phyloP scores from a whole-genome alignment of 2,113 vertebrate species.

The Pelodiscus sinensis region DNA sequence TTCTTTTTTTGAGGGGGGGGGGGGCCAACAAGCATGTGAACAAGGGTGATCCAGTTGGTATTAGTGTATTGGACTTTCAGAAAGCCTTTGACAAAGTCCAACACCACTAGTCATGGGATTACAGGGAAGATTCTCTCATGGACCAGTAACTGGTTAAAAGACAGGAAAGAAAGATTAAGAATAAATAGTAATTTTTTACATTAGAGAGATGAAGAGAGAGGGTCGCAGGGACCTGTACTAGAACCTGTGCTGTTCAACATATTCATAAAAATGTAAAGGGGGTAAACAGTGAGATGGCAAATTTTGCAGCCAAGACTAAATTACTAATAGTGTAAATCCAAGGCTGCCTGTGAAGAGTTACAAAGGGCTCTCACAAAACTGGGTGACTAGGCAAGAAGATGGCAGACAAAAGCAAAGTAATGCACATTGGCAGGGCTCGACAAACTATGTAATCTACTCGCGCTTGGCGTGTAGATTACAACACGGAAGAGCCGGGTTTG shows the following conservation, averaged over 20 bases:
- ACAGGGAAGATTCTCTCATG: not conserved
- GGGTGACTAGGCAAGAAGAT: not conserved
- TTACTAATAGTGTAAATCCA: not conserved
- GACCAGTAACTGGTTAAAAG: not conserved
- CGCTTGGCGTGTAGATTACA: too few species aligned
- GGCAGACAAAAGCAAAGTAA: not conserved
- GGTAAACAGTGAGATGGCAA: not conserved
- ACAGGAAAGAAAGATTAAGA: not conserved
- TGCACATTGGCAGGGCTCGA: not conserved
- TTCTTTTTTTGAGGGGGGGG: not conserved
- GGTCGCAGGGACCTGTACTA: not conserved
- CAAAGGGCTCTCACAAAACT: not conserved
- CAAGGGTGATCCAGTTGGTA: not conserved
- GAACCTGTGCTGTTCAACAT: not conserved
- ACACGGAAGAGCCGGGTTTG: too few species aligned
- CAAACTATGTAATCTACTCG: too few species aligned
- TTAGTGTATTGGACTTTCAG: not conserved
- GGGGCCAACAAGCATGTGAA: not conserved
- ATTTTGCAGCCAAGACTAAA: not conserved
- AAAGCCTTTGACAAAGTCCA: not conserved
- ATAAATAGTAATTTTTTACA: not conserved
- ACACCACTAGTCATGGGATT: not conserved
- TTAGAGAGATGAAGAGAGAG: not conserved
- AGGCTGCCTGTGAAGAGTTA: not conserved
- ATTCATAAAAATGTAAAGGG: not conserved